Percentiles rank a stretch among this genome's conserved stretches.
phyloP scores from a whole-genome alignment of 2,113 vertebrate species.

The Theristicus caerulescens region DNA sequence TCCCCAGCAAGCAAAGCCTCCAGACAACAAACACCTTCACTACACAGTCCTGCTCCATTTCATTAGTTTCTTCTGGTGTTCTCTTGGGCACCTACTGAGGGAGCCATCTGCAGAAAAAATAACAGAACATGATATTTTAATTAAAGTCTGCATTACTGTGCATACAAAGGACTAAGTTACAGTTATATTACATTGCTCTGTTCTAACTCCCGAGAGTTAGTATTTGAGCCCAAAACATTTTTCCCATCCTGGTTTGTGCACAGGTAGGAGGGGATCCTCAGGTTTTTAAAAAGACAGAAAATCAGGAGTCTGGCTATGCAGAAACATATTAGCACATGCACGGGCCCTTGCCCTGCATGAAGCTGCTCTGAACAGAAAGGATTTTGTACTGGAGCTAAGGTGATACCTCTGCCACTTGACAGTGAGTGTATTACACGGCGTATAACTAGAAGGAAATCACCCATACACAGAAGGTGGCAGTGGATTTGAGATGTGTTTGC shows the following conservation, averaged over 20 bases:
- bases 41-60: not conserved
- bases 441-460: not conserved
- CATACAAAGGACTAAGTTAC: not conserved
- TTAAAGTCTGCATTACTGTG: not conserved
- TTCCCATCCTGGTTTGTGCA: not conserved
- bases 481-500: not conserved
- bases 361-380: not conserved
- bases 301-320: not conserved
- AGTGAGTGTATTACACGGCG: not conserved
- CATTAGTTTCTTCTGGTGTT: not conserved
- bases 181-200: not conserved
- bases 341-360: rapidly evolving
- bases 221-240: not conserved
- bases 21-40: not conserved
- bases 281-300: not conserved
- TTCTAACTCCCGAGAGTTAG: not conserved
- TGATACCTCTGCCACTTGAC: too few species aligned
- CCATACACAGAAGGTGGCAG: not conserved
- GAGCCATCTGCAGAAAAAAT: not conserved
- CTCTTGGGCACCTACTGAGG: not conserved
- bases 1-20: not conserved
- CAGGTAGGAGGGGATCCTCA: not conserved
- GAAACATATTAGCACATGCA: rapidly evolving
- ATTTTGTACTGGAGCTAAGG: not conserved
- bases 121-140: not conserved